phyloP scores from a whole-genome alignment of 2,113 vertebrate species.

The Chroicocephalus ridibundus region DNA sequence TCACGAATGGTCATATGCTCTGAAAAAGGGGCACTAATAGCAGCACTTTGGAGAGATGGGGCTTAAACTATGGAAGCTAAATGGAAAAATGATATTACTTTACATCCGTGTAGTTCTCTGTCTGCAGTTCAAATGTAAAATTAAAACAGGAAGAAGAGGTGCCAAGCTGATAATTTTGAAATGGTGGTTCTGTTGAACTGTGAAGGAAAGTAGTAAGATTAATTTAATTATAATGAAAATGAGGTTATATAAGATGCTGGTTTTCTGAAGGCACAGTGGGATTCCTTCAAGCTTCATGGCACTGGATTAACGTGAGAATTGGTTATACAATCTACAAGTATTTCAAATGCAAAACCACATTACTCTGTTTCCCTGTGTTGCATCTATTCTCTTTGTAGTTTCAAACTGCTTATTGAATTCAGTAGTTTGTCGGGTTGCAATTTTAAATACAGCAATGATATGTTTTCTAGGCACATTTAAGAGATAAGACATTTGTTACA shows the following conservation, averaged over 20 bases:
- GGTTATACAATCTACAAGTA: background rate
- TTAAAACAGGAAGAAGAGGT: background rate
- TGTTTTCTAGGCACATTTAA: background rate
- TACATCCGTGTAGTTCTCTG: background rate
- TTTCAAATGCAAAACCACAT: background rate
- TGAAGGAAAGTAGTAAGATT: background rate
- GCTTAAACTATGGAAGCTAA: background rate
- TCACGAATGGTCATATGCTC: background rate
- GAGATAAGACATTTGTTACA: background rate
- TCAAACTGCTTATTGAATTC: background rate
- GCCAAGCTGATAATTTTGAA: background rate
- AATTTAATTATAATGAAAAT: background rate
- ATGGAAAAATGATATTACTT: background rate
- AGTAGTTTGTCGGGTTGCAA: background rate
- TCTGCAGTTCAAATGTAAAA: background rate
- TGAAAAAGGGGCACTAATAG: background rate
- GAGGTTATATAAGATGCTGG: background rate
- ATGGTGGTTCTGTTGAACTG: background rate
- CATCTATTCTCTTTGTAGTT: background rate
- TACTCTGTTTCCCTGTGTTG: background rate
- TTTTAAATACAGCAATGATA: background rate
- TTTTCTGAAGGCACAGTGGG: background rate
- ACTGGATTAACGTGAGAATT: background rate
- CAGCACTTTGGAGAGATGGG: background rate
- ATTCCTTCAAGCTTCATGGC: background rate